A percentile compares a stretch with the other conserved stretches of the same genome.
These are phyloP conservation scores for Guaruba guarouba DNA, from an alignment of 2,113 vertebrate species.

Conservation along the genomic window DNA sequence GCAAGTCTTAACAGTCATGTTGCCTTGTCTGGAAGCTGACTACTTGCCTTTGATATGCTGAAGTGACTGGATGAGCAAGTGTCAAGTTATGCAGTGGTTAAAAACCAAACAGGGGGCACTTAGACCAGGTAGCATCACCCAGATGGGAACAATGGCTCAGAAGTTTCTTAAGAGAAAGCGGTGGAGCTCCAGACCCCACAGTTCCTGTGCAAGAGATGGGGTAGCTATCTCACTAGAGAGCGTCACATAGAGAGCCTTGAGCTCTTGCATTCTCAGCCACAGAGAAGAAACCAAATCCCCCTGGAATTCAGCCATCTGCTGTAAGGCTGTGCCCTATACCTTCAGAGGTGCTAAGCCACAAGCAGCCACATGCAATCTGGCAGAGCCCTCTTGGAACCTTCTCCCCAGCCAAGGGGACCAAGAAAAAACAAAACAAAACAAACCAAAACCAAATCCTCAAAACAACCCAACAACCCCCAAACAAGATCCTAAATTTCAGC, in stretches of 20 bases:
- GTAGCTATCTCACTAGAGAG: constrained; percentile 12
- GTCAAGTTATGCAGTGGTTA: constrained; percentile 70
- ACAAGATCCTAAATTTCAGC: constrained; percentile 33
- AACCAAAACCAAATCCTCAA: not conserved
- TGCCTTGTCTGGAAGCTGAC: constrained; percentile 64
- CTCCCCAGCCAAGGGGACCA: constrained; percentile 27
- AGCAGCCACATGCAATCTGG: constrained; percentile 32
- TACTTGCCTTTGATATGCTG: constrained; percentile 26
- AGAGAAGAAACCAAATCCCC: constrained; percentile 40
- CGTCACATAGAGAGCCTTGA: not conserved
- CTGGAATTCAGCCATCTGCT: constrained; percentile 33
- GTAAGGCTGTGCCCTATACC: constrained; percentile 24
- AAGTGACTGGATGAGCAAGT: constrained; percentile 62
- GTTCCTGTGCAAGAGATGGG: constrained; percentile 11
- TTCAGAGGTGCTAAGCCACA: constrained; percentile 49
- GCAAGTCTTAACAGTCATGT: constrained; percentile 54
- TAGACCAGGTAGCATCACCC: constrained; percentile 31
- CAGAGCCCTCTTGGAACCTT: constrained; percentile 6
- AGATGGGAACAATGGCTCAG: constrained; percentile 70
- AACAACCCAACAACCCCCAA: constrained; percentile 8
- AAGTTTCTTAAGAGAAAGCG: constrained; percentile 35
- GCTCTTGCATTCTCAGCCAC: not conserved
- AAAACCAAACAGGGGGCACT: constrained; percentile 53
- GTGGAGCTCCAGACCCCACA: constrained; percentile 25
- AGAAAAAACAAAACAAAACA: not conserved